These are phyloP conservation scores for Batillaria attramentaria DNA, from an alignment of 1,140 invertebrate species.

Conservation along the genomic window DNA sequence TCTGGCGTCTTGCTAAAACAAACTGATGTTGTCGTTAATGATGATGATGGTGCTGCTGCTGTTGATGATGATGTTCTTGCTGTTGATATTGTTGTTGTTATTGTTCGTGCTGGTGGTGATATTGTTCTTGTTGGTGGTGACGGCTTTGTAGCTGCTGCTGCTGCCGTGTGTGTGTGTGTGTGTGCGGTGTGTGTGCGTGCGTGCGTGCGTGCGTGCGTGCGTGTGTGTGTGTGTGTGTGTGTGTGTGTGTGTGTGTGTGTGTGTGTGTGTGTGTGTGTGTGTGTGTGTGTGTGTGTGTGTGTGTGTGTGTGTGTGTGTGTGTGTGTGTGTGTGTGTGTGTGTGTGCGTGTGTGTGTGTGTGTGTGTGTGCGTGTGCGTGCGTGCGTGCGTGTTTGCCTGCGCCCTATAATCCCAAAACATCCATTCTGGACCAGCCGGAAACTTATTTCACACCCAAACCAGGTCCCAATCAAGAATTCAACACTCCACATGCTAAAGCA, in stretches of 20 bases:
- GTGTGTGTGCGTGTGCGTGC: background rate
- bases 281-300: slow-evolving; percentile 2
- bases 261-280: slow-evolving; percentile 2
- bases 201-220: background rate
- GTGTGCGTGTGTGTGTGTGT: background rate
- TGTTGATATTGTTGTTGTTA: background rate
- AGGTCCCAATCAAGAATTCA: background rate
- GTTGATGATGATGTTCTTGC: background rate
- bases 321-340: background rate
- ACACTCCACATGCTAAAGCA: background rate
- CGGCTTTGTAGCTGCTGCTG: background rate
- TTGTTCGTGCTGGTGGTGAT: background rate
- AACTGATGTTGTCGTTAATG: background rate
- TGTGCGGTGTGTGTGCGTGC: background rate
- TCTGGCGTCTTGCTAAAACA: background rate
- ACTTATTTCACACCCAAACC: background rate
- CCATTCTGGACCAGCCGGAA: background rate
- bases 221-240: slow-evolving; percentile 2
- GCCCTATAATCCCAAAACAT: background rate
- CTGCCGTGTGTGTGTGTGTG: background rate
- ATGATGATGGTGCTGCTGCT: background rate
- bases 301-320: background rate
- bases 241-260: slow-evolving; percentile 2
- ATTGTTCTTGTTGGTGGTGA: background rate
- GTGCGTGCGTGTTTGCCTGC: background rate